Conservation (phyloP, 2,888 invertebrate species). For the Ophioninae sp. region DNA sequence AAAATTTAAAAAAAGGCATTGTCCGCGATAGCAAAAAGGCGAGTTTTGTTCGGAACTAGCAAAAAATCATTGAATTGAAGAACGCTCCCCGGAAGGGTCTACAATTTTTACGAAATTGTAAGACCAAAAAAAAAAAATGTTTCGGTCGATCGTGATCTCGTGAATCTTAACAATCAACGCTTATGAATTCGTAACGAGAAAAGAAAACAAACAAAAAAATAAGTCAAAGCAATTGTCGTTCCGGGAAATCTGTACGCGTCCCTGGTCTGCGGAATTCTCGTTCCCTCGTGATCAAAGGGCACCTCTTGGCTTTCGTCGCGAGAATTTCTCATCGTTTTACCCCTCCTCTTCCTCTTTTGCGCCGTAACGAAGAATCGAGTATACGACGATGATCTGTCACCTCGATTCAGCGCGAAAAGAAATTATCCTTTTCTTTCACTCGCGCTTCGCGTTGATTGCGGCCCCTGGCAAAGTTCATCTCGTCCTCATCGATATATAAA, state of each 20-base stretch:
- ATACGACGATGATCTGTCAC: conserved; percentile 17
- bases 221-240: background rate
- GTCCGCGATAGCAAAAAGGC: too few relatives aligned
- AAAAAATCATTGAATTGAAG: background rate
- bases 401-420: conserved; percentile 11
- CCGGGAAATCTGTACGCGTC: background rate
- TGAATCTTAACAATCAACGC: background rate
- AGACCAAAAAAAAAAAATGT: background rate
- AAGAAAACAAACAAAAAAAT: background rate
- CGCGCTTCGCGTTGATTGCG: conserved; percentile 48
- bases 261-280: background rate
- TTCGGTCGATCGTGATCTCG: background rate
- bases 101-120: background rate
- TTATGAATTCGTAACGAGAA: background rate
- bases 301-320: conserved; percentile 3
- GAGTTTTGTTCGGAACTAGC: background rate
- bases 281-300: background rate
- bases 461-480: conserved; percentile 64
- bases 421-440: conserved; percentile 33
- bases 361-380: conserved; percentile 12
- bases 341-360: conserved; percentile 25
- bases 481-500: conserved; percentile 63
- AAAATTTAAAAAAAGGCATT: too few relatives aligned
- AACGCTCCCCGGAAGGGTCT: background rate
- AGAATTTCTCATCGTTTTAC: conserved; percentile 42